phyloP scores from a whole-genome alignment of 1,140 invertebrate species.

The Drosophila micromelanica region DNA sequence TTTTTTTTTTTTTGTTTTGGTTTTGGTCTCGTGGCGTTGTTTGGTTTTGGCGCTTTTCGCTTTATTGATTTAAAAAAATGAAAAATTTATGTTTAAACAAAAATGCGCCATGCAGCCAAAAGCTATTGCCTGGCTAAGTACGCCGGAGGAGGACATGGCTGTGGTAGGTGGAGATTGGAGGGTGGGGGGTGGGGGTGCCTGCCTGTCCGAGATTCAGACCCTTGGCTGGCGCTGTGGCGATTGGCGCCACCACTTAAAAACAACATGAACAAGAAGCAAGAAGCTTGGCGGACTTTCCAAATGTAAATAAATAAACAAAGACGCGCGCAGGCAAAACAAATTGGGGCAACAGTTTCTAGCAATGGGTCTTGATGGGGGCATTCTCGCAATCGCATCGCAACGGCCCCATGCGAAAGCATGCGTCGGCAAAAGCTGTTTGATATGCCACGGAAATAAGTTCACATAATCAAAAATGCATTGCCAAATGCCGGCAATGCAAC shows the following conservation, averaged over 20 bases:
- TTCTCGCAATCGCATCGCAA: constrained; percentile 8
- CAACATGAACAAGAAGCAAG: constrained; percentile 62
- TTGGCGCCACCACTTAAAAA: constrained; percentile 81
- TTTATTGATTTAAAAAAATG: constrained; percentile 84
- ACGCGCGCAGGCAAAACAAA: constrained; percentile 45
- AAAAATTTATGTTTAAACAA: constrained; percentile 84
- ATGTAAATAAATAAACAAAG: constrained; percentile 79
- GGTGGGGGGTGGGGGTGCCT: no score
- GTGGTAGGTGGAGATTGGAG: not conserved
- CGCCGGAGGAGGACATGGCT: constrained; percentile 6
- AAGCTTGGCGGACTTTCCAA: constrained; percentile 74
- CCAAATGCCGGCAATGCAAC: constrained; percentile 78
- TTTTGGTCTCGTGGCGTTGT: constrained; percentile 70
- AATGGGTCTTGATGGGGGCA: constrained; percentile 12
- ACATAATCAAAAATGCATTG: constrained; percentile 74
- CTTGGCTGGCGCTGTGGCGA: constrained; percentile 59
- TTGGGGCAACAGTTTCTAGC: constrained; percentile 58
- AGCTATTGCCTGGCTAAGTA: constrained; percentile 32
- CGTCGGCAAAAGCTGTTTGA: constrained; percentile 70
- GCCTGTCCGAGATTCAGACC: constrained; percentile 4
- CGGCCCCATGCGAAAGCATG: not conserved
- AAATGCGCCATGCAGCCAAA: constrained; percentile 60
- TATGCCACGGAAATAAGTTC: constrained; percentile 59
- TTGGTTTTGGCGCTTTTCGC: constrained; percentile 67
- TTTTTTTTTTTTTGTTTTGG: constrained; percentile 31